Evolutionary conservation across 53 echinoderm and acorn worm genomes (phyloP).

Genomic region (Astropecten irregularis): DNA sequence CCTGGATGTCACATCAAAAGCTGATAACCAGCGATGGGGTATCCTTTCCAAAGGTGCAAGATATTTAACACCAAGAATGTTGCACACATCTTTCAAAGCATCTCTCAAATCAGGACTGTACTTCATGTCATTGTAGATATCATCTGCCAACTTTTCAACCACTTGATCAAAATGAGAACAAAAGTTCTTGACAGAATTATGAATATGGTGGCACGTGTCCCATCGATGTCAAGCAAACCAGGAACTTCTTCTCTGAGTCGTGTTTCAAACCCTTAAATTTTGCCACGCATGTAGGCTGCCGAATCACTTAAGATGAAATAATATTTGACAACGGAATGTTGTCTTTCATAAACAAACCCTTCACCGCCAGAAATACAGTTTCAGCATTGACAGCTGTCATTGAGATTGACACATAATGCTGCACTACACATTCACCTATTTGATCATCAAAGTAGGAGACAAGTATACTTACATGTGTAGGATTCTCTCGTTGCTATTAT

Average conservation of each 20-base stretch:
- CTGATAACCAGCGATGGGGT: conserved; percentile 55
- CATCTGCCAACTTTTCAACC: conserved; percentile 24
- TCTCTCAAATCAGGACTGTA: conserved; percentile 6
- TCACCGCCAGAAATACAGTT: conserved; percentile 38
- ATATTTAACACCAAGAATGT: neutral
- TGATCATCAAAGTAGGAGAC: neutral
- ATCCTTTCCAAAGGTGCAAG: neutral
- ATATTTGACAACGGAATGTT: conserved; percentile 41
- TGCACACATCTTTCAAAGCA: neutral
- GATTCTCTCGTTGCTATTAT: conserved; percentile 41
- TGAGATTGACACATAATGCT: neutral
- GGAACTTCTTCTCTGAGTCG: conserved; percentile 14
- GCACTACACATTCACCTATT: neutral
- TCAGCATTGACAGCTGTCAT: conserved; percentile 27
- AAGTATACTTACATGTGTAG: conserved; percentile 34
- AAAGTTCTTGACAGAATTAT: conserved; percentile 56
- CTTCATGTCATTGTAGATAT: conserved; percentile 47
- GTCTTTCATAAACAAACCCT: conserved; percentile 5
- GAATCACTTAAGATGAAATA: conserved; percentile 48
- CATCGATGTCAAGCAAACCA: conserved; percentile 54
- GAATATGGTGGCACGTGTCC: conserved; percentile 68
- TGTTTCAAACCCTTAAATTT: conserved; percentile 32
- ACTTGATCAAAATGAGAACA: conserved; percentile 30
- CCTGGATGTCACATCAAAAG: neutral
- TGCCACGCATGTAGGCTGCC: conserved; percentile 58